Evolutionary conservation across 1,140 invertebrate genomes (phyloP).

Genomic region (Planococcus citri): DNA sequence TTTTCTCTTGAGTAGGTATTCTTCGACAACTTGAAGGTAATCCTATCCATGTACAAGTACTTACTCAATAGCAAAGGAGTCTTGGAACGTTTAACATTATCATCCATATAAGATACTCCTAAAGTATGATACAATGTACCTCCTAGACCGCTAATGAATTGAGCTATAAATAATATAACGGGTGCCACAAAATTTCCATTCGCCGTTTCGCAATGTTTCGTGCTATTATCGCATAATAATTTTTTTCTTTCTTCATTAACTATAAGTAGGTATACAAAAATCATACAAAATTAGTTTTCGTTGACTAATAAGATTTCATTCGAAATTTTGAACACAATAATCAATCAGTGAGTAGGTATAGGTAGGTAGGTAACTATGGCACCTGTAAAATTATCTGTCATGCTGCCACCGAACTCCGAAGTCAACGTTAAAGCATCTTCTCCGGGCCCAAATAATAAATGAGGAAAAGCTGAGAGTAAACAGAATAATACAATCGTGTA

Average conservation of each 20-base stretch:
- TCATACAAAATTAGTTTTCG: too few species aligned
- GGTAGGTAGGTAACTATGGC: neutral
- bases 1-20: neutral
- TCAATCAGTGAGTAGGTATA: too few species aligned
- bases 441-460: conserved; percentile 57
- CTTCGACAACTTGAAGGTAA: neutral
- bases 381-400: neutral
- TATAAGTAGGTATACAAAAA: neutral
- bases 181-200: conserved; percentile 36
- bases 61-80: conserved; percentile 39
- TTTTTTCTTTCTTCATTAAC: neutral
- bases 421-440: conserved; percentile 51
- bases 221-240: neutral
- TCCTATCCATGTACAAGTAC: too few species aligned
- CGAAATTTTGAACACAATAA: too few species aligned
- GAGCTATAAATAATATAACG: conserved; percentile 41
- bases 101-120: conserved; percentile 53
- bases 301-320: too few species aligned
- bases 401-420: conserved; percentile 41
- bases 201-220: neutral
- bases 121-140: conserved; percentile 47
- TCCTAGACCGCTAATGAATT: conserved; percentile 44
- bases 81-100: conserved; percentile 46
- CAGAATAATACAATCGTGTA: conserved; percentile 55
- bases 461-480: conserved; percentile 53